Evolutionary conservation across 2,797 vertebrate species (phyloP), one percentile per base, ranked within the genome.

Genomic region (Channa striata): DNA sequence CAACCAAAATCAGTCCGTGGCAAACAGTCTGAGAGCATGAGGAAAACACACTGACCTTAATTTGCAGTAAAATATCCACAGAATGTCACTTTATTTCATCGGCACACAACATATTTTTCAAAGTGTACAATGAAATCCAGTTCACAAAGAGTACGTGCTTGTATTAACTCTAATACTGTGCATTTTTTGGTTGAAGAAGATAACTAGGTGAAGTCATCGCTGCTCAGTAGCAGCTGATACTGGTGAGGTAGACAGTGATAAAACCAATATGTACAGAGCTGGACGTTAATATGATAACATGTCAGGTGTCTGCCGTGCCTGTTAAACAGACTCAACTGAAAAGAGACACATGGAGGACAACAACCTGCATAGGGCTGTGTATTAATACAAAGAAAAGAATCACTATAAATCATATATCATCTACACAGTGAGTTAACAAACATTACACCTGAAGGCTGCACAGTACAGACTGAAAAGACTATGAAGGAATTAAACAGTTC

Each of bases 201-300:
- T 88, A 89, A 84, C 84, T 85, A 86, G 76, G 86, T 91, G 86
- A 91, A 88, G 90, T 92, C 90, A 89, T 92, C 67, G 62, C 87
- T 91, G 89, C 90, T 91, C 60, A 72, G 66, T 89, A 93, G 91
- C 93, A 94, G 93, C 92, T 91, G 88, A 91, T 88, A 83, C 70
- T 86, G 89, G 91, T 94, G 94, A 95, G 94, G 94, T 95, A 95
- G 94, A 94, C 94, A 92, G 91, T 78, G 86, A 94, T 80, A 93
- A 84, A 89, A 68, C 84, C 80, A 90, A 75, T 86, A 92, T 88
- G 74, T 87, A 89, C 83, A 91, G 82, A 92, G 78, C 62, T 81
- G 83, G 66, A 84, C 82, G 86, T 77, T 77, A 48, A 66, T 46
- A 1, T 49, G 67, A 74, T 51, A 82, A 84, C 63, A 74, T 60